Conservation (phyloP, 2,888 invertebrate genomes). For the Phortica magna region DNA sequence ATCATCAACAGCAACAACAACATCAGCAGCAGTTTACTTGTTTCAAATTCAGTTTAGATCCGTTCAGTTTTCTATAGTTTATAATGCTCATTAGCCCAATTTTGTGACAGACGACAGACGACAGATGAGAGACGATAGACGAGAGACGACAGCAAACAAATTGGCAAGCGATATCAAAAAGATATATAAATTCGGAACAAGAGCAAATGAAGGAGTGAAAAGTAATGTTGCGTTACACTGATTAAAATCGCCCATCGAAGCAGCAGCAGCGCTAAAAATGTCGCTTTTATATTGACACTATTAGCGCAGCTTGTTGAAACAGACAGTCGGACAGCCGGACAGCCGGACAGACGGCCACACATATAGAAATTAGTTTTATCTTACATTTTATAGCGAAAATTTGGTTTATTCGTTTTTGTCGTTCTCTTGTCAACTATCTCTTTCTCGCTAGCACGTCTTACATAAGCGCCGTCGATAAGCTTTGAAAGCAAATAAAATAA, state of each 20-base stretch:
- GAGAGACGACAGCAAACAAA: neutral
- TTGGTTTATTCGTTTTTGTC: neutral
- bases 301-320: neutral
- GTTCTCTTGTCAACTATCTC: too few species aligned
- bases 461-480: too few species aligned
- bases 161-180: conserved; percentile 12
- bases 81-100: conserved; percentile 2
- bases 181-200: neutral
- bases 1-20: too few species aligned
- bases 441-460: too few species aligned
- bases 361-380: neutral
- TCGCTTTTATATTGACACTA: conserved; percentile 12
- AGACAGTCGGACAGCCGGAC: neutral
- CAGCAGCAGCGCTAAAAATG: neutral
- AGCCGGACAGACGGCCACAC: neutral
- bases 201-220: neutral
- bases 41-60: neutral
- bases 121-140: neutral
- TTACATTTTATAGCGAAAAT: conserved; percentile 1
- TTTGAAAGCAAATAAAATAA: neutral
- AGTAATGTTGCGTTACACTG: neutral
- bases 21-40: neutral
- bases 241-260: neutral
- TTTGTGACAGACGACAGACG: neutral
- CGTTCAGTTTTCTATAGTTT: neutral